Evolutionary conservation across 2,113 vertebrate species (phyloP), one percentile per base, ranked within the genome.

Genomic region (Clarias magur): DNA sequence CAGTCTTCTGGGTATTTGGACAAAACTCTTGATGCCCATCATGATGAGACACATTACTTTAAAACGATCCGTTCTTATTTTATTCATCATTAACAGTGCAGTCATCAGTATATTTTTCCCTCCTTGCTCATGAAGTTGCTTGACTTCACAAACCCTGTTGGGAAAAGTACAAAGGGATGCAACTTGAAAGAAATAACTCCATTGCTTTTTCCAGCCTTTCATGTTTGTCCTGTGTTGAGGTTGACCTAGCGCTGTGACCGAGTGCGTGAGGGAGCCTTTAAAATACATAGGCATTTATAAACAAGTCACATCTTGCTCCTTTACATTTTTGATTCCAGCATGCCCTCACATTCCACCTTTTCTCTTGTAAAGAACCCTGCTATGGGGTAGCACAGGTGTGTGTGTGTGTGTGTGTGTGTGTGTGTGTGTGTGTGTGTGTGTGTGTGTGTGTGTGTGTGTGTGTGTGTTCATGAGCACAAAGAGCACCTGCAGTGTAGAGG

Each of bases 351-450:
- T 48, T 34, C 25, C 63, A 59, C 17, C 59, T 42, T 70, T n/a
- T 72, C 27, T 53, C 38, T 57, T 84, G 70, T 76, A 42, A 54
- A 25, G 54, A 34, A 42, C 23, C 12, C 59, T 75, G 23, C 19
- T 73, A 12, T 70, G 54, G 48, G 84, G 63, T 59, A 73, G 57
- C 68, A 30, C 65, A 81, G 83, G 84, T 85, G 86, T 70, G 42
- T 68, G 59, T 54, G 48, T 68, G 68, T 85, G 85, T 86, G 85
- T 80, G 84, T 79, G 57, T 78, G 70, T 85, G 84, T 85, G 85
- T 80, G 85, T 80, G 38, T 85, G 70, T 78, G 84, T 86, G 78
- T 70, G 53, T 60, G 67, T 70, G 17, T 42, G 68, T 72, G 34
- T 38, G 70, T 72, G 70, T 42, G 70, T 38, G 70, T 75, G 72